Evolutionary conservation across 2,888 invertebrate genomes (phyloP), one percentile per base, ranked within the genome.

Genomic region (Caenorhabditis wallacei): DNA sequence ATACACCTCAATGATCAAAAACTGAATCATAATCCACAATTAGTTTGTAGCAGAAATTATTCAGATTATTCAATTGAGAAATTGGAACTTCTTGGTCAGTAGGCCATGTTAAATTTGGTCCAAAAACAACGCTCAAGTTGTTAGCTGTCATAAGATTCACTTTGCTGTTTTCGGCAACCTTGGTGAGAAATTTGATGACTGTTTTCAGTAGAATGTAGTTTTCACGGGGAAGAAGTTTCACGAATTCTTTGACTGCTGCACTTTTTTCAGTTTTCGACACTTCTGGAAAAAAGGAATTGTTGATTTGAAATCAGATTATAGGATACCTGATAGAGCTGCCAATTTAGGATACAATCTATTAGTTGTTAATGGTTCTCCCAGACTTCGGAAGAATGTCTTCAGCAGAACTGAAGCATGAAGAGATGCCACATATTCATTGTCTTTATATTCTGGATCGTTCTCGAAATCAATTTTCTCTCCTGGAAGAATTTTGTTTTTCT

Each of bases 121-220:
- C 97, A 93, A 97, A 97, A 85, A 97, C 96, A 83, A 97, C 97
- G 80, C 97, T 96, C 91, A 96, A 93, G 93, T 96, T 96, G 89
- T 96, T 94, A 63, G 96, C 95, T 92, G 96, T 96, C 97, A 97
- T 97, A 93, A 91, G 85, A 74, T 98, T 98, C 68, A 94, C 93
- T 81, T 95, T 94, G 88, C 96, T 95, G 92, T 96, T 95, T 7
- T 88, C 88, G 13, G 89, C 87, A 16, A 92, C 90, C 83, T 90
- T 88, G 0, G 89, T 90, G 61, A 92, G 68, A 57, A 92, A 91
- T 20, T 85, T 71, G 22, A 90, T 82, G 40, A 92, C 84, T 0
- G 87, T 87, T 68, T 88, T 89, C 61, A 92, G 84, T n/a, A 92
- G 84, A 10, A 86, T 51, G 64, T 85, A 88, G 81, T 92, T 92